Percentiles rank a stretch among this genome's conserved stretches.
phyloP scores from a whole-genome alignment of 2,888 invertebrate genomes.

The Reticulitermes lucifugus region DNA sequence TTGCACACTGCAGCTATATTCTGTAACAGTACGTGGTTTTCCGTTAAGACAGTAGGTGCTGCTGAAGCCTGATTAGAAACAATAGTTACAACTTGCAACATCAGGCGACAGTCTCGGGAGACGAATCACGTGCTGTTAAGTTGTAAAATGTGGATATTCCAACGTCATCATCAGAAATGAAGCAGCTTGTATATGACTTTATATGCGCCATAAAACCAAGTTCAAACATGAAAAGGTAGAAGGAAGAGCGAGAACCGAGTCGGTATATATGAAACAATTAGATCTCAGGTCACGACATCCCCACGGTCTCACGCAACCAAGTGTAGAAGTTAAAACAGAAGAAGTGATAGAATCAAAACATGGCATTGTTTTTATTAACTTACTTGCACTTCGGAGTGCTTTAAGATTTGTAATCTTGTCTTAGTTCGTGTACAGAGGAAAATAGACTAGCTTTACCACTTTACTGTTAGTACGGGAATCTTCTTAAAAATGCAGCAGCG shows the following conservation, averaged over 20 bases:
- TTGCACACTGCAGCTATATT: not conserved
- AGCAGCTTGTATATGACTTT: slow-evolving; percentile 26
- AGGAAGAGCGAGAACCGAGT: not conserved
- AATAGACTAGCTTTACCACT: not conserved
- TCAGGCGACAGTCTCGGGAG: not conserved
- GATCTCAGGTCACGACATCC: slow-evolving; percentile 26
- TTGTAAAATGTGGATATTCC: slow-evolving; percentile 36
- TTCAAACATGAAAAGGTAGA: slow-evolving; percentile 20
- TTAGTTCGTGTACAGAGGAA: not conserved
- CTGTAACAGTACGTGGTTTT: not conserved
- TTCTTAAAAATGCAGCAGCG: no score
- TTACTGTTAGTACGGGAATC: no score
- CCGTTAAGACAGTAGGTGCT: not conserved
- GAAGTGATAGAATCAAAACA: slow-evolving; percentile 25
- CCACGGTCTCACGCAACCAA: slow-evolving; percentile 25
- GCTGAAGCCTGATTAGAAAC: not conserved
- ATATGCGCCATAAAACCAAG: slow-evolving; percentile 34
- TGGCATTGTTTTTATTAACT: slow-evolving; percentile 11
- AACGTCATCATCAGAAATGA: slow-evolving; percentile 31
- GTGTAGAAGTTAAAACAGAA: not conserved
- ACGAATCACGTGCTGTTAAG: slow-evolving; percentile 4
- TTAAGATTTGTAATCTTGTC: slow-evolving; percentile 8
- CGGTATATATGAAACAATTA: slow-evolving; percentile 28
- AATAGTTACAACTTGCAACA: not conserved
- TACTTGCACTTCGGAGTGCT: not conserved